Conservation (phyloP, 2,113 vertebrate genomes). For the Pyxicephalus adspersus region DNA sequence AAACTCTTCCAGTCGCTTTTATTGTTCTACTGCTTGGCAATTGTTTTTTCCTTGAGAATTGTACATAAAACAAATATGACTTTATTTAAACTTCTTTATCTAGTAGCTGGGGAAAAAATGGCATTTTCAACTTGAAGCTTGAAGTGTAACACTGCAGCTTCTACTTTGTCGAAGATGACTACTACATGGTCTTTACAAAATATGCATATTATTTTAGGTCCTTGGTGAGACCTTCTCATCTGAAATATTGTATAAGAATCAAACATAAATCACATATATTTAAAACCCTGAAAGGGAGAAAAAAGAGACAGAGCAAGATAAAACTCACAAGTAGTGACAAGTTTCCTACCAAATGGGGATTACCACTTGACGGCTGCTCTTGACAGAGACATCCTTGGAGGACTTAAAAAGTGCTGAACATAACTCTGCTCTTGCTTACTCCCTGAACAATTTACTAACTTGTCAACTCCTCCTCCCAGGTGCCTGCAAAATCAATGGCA, state of each 20-base stretch:
- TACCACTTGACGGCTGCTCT: constrained; percentile 48
- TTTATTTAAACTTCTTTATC: too few relatives aligned
- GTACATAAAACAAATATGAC: too few relatives aligned
- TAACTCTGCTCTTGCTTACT: constrained; percentile 46
- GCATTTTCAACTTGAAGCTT: too few relatives aligned
- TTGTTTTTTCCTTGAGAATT: neutral
- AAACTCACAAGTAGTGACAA: constrained; percentile 45
- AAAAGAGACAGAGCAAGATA: constrained; percentile 36
- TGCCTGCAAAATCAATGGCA: constrained; percentile 54
- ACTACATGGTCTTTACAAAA: neutral
- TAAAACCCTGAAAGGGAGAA: constrained; percentile 5
- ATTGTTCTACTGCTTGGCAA: neutral
- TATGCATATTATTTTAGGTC: constrained; percentile 37
- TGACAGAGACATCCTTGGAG: constrained; percentile 47
- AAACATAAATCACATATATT: constrained; percentile 29
- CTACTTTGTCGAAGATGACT: neutral
- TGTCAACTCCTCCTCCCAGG: constrained; percentile 53
- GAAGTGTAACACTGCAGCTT: neutral
- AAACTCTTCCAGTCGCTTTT: too few relatives aligned
- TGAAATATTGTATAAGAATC: constrained; percentile 7
- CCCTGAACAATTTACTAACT: constrained; percentile 55
- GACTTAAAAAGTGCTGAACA: constrained; percentile 47
- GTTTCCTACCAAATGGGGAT: constrained; percentile 48
- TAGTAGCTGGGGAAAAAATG: too few relatives aligned
- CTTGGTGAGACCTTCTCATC: constrained; percentile 25